Percentiles rank a stretch among this genome's conserved stretches.
Conservation (phyloP, 2,113 vertebrate genomes). For the Crotophaga sulcirostris region DNA sequence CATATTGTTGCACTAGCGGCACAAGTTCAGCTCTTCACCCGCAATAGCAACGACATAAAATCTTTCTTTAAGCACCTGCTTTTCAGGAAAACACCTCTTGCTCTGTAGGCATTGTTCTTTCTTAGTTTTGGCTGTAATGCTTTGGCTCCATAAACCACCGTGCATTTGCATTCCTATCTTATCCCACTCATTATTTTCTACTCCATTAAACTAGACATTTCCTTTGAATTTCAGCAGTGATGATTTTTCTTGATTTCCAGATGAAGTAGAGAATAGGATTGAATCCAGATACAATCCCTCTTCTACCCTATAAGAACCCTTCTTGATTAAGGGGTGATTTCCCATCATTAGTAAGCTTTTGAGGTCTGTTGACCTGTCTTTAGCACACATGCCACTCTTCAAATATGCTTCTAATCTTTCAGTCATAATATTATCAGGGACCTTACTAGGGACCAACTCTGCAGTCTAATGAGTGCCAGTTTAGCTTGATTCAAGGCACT, state of each 20-base stretch:
- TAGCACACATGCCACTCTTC: neutral
- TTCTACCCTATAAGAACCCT: neutral
- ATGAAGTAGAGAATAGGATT: neutral
- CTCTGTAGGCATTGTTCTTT: neutral
- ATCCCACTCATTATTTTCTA: neutral
- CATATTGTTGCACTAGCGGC: neutral
- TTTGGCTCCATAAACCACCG: neutral
- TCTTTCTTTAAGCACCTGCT: neutral
- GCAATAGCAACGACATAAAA: neutral
- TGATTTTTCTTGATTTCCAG: neutral
- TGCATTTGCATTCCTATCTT: neutral
- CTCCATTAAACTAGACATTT: neutral
- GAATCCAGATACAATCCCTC: neutral
- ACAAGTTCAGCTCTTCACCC: neutral
- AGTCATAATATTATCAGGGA: neutral
- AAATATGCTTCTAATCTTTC: neutral
- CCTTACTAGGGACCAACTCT: neutral
- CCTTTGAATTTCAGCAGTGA: neutral
- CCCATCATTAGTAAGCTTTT: neutral
- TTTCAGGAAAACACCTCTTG: neutral
- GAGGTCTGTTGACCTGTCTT: neutral
- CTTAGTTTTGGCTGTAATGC: neutral
- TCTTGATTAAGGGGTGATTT: neutral
- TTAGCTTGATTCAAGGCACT: neutral
- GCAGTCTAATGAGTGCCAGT: neutral